A percentile compares a stretch with the other conserved stretches of the same genome.
Evolutionary conservation across 2,113 vertebrate species (phyloP).

Genomic region (Camelus bactrianus): DNA sequence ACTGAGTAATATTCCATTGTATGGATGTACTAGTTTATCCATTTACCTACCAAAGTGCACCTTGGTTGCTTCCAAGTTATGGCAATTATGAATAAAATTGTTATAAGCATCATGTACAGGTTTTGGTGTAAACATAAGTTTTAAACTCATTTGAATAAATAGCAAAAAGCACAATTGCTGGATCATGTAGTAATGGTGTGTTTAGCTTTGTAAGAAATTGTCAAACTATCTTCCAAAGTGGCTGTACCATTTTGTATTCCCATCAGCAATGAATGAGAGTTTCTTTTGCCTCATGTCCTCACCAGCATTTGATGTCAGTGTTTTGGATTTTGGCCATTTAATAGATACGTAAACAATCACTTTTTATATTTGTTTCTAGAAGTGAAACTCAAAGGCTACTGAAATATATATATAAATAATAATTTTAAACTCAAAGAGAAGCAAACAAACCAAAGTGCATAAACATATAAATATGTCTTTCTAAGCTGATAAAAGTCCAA

Average conservation of each 20-base stretch:
- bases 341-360: background rate
- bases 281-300: background rate
- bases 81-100: background rate
- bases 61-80: background rate
- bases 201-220: background rate
- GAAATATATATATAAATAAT: background rate
- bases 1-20: background rate
- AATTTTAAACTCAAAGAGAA: constrained; percentile 16
- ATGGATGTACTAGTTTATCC: background rate
- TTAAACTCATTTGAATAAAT: background rate
- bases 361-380: constrained; percentile 17
- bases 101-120: background rate
- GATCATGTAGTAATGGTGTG: background rate
- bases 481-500: background rate
- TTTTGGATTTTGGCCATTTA: background rate
- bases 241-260: background rate
- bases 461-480: background rate
- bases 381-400: background rate
- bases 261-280: background rate
- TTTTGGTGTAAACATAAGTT: background rate
- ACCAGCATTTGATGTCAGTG: background rate
- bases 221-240: background rate
- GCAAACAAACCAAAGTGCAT: background rate
- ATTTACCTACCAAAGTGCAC: background rate
- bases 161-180: background rate